Evolutionary conservation across 2,888 invertebrate genomes (phyloP), one percentile per base, ranked within the genome.

Genomic region (Coelopa pilipes): DNA sequence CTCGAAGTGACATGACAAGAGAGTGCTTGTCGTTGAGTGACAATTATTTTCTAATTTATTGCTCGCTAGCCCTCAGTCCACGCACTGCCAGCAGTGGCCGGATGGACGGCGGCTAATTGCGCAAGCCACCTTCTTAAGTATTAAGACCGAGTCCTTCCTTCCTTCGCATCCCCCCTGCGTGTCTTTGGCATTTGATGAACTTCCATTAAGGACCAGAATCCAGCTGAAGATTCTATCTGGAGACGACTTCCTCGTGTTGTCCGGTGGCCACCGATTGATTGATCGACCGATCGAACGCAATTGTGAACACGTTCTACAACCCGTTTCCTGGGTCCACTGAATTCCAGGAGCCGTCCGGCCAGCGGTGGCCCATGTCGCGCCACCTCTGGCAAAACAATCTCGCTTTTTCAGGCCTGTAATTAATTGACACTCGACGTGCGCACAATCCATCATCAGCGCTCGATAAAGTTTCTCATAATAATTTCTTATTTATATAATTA

Each of bases 281-380:
- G 34, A 34, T 53, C 49, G 49, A 50, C 24, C 49, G 19, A 50
- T 49, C 49, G 19, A 50, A 55, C 13, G 21, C 50, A 45, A 66
- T 55, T 70, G 60, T 49, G 60, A 70, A 70, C 70, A 70, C 24
- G 70, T 70, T 70, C 21, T 70, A 60, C 60, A 59, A 70, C 70
- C 49, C n/a, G 49, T 60, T 60, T 59, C n/a, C n/a, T n/a, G n/a
- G n/a, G n/a, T n/a, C 60, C 49, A 62, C 13, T 45, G 62, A 34
- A 21, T 60, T 49, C 49, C 60, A 47, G 70, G 46, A 70, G 60
- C 70, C 12, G 65, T 49, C 19, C 50, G n/a, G 34, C 24, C 62
- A 45, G 21, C 62, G 34, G 34, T 34, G 21, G 24, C 62, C 34
- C 21, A 62, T 62, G 62, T 62, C 34, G 34, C 67, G 24, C 17